Base-by-base conservation (phyloP, 2,797 vertebrate species). In the Eidolon dupreanum region DNA sequence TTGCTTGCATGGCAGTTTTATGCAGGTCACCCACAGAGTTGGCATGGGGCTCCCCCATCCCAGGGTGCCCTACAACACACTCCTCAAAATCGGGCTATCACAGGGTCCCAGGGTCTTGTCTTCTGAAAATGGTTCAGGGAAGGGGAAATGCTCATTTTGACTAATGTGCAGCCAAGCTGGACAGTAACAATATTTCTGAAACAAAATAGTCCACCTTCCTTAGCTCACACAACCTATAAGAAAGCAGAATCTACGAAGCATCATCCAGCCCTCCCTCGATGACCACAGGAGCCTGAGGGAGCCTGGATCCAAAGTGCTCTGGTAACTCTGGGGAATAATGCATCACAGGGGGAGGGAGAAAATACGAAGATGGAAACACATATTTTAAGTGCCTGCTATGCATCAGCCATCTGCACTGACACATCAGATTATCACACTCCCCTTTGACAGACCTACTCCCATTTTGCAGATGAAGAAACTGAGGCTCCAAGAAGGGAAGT, bases 331-430 rank as follows among this genome's bases (percentile, higher is more conserved):
- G 5, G 57, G 19, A 43, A 13, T 0, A 11, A 13, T 0, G 19
- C 3, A 20, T 2, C 20, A 1, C 65, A 11, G 3, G 33, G 17
- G 63, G 63, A 82, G 55, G 61, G 9, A 71, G 43, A 51, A 16
- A 49, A 49, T 16, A 17, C 15, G 49, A 49, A 31, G 19, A 31
- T 0, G 6, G 33, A 8, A n/a, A 43, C 24, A n/a, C 0, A 0
- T 3, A 8, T n/a, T 41, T 36, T 20, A 38, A 77, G 61, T 10
- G 17, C 66, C 91, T n/a, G 26, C 7, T 3, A 3, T 2, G 28
- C 5, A 11, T 38, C 59, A 43, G 53, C 73, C 5, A 1, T 63
- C 9, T 10, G 43, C 46, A 49, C 49, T 1, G 63, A 19, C 51
- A 43, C 12, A 2, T 49, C 16, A 41, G 24, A 22, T 26, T 46